phyloP scores from a whole-genome alignment of 2,113 vertebrate genomes.

The Alouatta palliata region DNA sequence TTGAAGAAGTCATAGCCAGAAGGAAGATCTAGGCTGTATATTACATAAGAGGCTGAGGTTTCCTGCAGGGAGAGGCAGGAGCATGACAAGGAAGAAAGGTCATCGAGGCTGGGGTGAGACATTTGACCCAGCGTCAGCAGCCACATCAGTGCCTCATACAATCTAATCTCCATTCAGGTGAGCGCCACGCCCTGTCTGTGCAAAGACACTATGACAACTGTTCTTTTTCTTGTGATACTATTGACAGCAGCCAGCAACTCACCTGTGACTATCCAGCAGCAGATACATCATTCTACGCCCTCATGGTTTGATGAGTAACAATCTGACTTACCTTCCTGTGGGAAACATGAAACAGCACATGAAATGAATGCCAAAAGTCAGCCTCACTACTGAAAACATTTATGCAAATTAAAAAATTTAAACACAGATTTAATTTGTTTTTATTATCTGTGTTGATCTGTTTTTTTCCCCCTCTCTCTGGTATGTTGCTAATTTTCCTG shows the following conservation, averaged over 20 bases:
- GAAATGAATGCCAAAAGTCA: not conserved
- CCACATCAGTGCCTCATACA: accelerated
- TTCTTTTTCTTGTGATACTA: not conserved
- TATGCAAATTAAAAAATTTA: not conserved
- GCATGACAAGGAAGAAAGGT: too few species aligned
- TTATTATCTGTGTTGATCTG: not conserved
- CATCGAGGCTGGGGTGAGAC: not conserved
- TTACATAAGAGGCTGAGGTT: not conserved
- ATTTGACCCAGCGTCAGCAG: not conserved
- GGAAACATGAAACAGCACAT: not conserved
- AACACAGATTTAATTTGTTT: not conserved
- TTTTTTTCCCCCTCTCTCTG: not conserved
- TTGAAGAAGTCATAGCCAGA: not conserved
- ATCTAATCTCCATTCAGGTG: not conserved
- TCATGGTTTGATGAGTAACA: not conserved
- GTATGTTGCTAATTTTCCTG: not conserved
- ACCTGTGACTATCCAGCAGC: not conserved
- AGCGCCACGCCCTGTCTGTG: too few species aligned
- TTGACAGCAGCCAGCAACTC: not conserved
- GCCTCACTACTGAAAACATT: not conserved
- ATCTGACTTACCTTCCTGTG: not conserved
- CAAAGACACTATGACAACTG: too few species aligned
- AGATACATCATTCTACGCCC: not conserved
- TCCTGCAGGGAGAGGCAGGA: too few species aligned
- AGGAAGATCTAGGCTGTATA: not conserved